phyloP scores from a whole-genome alignment of 2,888 invertebrate genomes.

The Salpingus planirostris region DNA sequence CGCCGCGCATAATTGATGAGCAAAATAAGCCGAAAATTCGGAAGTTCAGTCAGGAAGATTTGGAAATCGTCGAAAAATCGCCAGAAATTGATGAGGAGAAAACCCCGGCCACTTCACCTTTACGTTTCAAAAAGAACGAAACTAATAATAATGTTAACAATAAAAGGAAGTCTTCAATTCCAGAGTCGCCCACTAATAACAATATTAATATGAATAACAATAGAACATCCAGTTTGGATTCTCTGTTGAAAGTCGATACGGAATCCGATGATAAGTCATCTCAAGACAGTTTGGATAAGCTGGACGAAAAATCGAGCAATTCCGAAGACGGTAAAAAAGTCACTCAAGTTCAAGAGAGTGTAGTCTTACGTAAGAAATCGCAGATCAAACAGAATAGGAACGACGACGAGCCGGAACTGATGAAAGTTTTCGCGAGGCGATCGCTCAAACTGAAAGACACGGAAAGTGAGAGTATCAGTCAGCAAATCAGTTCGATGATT shows the following conservation, averaged over 20 bases:
- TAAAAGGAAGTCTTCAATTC: conserved; percentile 25
- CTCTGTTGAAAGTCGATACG: conserved; percentile 26
- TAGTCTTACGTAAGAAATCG: conserved; percentile 51
- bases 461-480: conserved; percentile 52
- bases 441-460: conserved; percentile 72
- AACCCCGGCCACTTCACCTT: conserved; percentile 11
- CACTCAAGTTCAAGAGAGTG: conserved; percentile 38
- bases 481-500: conserved; percentile 47
- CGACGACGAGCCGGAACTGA: conserved; percentile 67
- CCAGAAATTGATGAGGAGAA: conserved; percentile 24
- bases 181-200: conserved; percentile 24
- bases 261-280: conserved; percentile 24
- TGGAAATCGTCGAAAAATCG: conserved; percentile 40
- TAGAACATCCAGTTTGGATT: conserved; percentile 49
- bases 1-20: conserved; percentile 33
- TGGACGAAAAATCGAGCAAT: conserved; percentile 28
- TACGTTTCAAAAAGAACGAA: conserved; percentile 27
- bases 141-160: too few species aligned
- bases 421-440: conserved; percentile 73
- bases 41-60: conserved; percentile 30
- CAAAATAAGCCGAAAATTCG: conserved; percentile 25
- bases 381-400: conserved; percentile 45
- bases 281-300: conserved; percentile 29
- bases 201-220: conserved; percentile 46
- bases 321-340: conserved; percentile 42